Base-by-base conservation (phyloP, 2,888 invertebrate genomes). In the Hirtodrosophila histrioides region DNA sequence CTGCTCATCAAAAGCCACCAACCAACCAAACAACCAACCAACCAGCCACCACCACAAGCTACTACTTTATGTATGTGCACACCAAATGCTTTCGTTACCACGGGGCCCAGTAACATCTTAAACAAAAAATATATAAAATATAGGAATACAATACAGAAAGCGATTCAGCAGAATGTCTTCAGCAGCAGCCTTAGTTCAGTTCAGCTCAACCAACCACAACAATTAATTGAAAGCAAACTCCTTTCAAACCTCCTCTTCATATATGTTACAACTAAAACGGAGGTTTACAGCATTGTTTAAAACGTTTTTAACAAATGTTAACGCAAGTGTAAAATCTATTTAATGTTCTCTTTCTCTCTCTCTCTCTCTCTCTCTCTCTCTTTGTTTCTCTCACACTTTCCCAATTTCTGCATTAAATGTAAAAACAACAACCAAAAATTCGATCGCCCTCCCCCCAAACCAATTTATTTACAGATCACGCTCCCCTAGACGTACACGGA, bases 401-500 rank as follows among this genome's bases (percentile, higher is more conserved):
- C 51, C 35, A 60, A 43, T 58, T 11, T 57, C 37, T 51, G 39
- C 67, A n/a, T 65, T 33, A 12, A 48, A 31, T 35, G 23, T 8
- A 45, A 51, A 31, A 10, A 29, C 44, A 49, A 17, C 45, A 4
- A 31, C 3, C 37, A 17, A 11, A 12, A 12, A 39, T 45, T 49
- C 17, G 17, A 17, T 51, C 44, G 37, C 33, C 53, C 31, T 27
- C 55, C 51, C 33, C 57, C 48, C 37, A 24, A 48, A 56, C 50
- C 43, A 9, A 44, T 78, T 49, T 88, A 69, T 56, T 91, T 90
- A 53, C 89, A 92, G 92, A 86, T 92, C 92, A 55, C 90, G 92
- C 31, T 91, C 92, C 3, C 92, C 91, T 49, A 82, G 92, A 50
- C 91, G 92, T 12, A 89, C 92, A 3, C 86, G 92, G 65, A 90